These are phyloP conservation scores for Drosophila kurseongensis DNA, from an alignment of 1,140 invertebrate genomes.

Conservation along the genomic window DNA sequence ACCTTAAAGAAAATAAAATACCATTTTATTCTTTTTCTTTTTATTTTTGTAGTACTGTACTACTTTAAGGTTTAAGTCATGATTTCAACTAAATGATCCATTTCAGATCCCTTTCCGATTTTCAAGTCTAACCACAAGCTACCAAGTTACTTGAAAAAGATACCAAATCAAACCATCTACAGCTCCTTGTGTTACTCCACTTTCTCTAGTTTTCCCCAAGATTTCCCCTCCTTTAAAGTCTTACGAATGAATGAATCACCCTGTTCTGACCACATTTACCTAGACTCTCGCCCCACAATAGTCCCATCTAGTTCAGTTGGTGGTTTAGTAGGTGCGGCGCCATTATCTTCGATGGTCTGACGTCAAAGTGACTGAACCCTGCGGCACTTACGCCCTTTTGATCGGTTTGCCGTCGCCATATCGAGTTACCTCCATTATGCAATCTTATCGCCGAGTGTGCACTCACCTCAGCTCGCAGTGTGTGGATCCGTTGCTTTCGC, in stretches of 20 bases:
- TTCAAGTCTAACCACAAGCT: not conserved
- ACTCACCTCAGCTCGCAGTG: constrained; percentile 71
- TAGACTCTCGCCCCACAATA: constrained; percentile 22
- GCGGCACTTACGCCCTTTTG: constrained; percentile 17
- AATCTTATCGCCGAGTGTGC: constrained; percentile 28
- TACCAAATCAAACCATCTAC: constrained; percentile 4
- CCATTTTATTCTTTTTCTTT: too few relatives aligned
- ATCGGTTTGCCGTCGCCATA: constrained; percentile 6
- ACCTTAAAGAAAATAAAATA: too few relatives aligned
- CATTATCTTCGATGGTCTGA: constrained; percentile 33
- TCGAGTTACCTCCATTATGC: constrained; percentile 46
- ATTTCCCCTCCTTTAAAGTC: constrained; percentile 1
- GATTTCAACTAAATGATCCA: too few relatives aligned
- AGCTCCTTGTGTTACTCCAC: constrained; percentile 13
- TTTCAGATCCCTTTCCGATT: not conserved
- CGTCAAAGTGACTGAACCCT: constrained; percentile 53
- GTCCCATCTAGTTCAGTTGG: constrained; percentile 65
- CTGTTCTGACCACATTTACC: constrained; percentile 30
- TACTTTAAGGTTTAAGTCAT: too few relatives aligned
- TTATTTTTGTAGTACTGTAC: too few relatives aligned
- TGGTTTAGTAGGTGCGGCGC: constrained; percentile 45
- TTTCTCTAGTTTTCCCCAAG: constrained; percentile 1
- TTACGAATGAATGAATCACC: constrained; percentile 9
- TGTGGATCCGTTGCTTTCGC: constrained; percentile 25
- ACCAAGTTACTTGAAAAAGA: not conserved